phyloP scores from a whole-genome alignment of 2,113 vertebrate species.

The Ailuropoda melanoleuca region DNA sequence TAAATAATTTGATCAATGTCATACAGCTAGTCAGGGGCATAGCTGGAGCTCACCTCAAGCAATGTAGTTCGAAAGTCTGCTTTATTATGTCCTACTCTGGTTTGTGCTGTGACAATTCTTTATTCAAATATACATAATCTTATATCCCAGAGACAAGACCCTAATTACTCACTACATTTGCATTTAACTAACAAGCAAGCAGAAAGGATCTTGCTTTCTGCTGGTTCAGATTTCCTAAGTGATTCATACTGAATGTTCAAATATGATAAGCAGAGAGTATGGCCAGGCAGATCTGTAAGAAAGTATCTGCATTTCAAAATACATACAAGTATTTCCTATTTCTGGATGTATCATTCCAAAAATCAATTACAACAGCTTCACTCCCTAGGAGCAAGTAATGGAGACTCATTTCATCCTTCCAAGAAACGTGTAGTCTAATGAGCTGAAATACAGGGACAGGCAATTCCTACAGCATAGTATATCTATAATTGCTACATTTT shows the following conservation, averaged over 20 bases:
- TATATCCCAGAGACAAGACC: not conserved
- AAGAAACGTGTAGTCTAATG: conserved; percentile 58
- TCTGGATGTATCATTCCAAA: conserved; percentile 3
- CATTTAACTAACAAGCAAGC: not conserved
- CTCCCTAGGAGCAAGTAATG: not conserved
- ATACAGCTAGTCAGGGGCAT: not conserved
- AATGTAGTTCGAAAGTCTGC: not conserved
- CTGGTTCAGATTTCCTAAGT: not conserved
- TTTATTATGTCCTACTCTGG: not conserved
- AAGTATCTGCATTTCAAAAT: conserved; percentile 53
- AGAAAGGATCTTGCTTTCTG: not conserved
- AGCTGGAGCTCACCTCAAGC: not conserved
- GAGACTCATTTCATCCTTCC: conserved; percentile 39
- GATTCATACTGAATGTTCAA: conserved; percentile 27
- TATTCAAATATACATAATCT: not conserved
- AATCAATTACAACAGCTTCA: conserved; percentile 25
- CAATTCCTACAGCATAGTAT: conserved; percentile 44
- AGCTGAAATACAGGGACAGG: not conserved
- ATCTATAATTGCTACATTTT: conserved; percentile 32
- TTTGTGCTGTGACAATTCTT: not conserved
- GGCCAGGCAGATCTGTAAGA: not conserved
- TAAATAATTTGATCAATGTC: not conserved
- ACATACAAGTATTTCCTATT: not conserved
- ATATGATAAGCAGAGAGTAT: not conserved
- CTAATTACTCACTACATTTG: not conserved